These are phyloP conservation scores for Megaleporinus macrocephalus DNA, from an alignment of 2,113 vertebrate genomes.

Conservation along the genomic window DNA sequence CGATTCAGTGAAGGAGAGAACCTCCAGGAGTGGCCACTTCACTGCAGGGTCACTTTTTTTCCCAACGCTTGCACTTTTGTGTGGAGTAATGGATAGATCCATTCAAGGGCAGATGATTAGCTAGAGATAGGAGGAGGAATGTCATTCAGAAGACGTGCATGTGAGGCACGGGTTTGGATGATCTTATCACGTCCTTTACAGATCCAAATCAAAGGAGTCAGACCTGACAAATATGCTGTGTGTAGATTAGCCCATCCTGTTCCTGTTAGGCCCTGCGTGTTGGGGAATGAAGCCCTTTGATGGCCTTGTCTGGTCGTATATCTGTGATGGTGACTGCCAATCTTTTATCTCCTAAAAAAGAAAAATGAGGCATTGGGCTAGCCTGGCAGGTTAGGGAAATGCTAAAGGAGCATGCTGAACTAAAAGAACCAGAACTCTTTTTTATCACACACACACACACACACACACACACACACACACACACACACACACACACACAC, in stretches of 20 bases:
- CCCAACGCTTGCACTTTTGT: conserved; percentile 35
- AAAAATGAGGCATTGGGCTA: not conserved
- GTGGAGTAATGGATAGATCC: conserved; percentile 17
- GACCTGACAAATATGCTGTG: conserved; percentile 9
- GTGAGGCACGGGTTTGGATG: not conserved
- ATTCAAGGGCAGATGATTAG: conserved; percentile 33
- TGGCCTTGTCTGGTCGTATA: not conserved
- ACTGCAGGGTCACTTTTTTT: conserved; percentile 28
- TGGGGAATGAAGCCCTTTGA: not conserved
- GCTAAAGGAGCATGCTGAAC: not conserved
- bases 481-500: too few species aligned
- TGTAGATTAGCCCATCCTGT: not conserved
- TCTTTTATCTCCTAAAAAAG: not conserved
- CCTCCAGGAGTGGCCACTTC: conserved; percentile 3
- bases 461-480: too few species aligned
- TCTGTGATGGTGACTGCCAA: not conserved
- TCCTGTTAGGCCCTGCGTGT: not conserved
- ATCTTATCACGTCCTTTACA: conserved; percentile 1
- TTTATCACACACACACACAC: too few species aligned
- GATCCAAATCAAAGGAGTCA: conserved; percentile 1
- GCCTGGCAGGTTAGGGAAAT: not conserved
- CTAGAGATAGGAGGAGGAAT: conserved; percentile 6
- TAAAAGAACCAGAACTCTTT: not conserved
- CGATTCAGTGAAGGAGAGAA: not conserved
- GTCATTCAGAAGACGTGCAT: not conserved